Base-by-base conservation (phyloP, 2,797 vertebrate species). In the Anas flavirostris region DNA sequence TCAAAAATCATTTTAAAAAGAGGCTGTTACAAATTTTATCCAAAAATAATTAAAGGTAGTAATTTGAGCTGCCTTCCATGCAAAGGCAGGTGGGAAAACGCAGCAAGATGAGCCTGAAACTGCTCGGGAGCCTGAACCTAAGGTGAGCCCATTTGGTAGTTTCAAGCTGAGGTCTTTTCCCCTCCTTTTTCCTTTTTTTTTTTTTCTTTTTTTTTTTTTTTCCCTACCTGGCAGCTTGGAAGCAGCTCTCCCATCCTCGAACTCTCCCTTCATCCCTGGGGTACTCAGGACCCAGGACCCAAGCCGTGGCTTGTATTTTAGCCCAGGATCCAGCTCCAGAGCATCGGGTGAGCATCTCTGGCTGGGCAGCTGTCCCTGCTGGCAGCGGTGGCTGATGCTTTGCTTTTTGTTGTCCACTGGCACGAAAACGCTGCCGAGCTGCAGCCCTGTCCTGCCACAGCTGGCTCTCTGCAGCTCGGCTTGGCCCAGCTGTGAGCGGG, bases 361-460 rank as follows among this genome's bases (percentile, higher is more conserved):
- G 26, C 9, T 11, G 16, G 55, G 19, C 59, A 33, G 35, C 55
- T 23, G 23, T 26, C 31, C n/a, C 0, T 2, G 2, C 13, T 2
- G 55, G 22, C 66, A 69, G 46, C 41, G 86, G 17, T 2, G 21
- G 19, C 79, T 0, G 22, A 3, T 86, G 46, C 43, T 50, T 58
- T 13, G 68, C 35, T 18, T 79, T 74, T 56, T 41, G 23, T 8
- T 5, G 0, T 12, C 0, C 0, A 5, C 4, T 82, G 77, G 70
- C 43, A 52, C 3, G 58, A 77, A 59, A 56, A 37, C 4, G 0
- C 6, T 9, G 60, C 55, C 10, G 35, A 81, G 88, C 73, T 14
- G 46, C 73, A 26, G 35, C 7, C 6, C 66, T 14, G 60, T 21
- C 33, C 83, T 41, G 58, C 5, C 26, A 5, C 3, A 1, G 50